phyloP scores from a whole-genome alignment of 2,797 vertebrate genomes.

The Ispidina lecontei region DNA sequence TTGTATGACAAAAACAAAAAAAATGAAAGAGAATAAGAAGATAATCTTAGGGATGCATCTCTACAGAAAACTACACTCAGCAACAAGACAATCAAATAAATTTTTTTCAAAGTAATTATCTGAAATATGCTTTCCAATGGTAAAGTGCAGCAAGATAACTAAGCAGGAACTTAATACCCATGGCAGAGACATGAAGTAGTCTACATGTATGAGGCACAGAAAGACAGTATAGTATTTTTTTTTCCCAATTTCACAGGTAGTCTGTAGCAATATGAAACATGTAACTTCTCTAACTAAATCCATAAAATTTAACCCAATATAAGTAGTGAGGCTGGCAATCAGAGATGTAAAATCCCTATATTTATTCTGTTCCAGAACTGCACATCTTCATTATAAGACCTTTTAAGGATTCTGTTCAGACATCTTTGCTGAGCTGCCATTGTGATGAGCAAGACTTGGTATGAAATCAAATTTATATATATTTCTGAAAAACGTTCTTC shows the following conservation, averaged over 20 bases:
- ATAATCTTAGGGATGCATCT: background rate
- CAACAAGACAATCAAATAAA: background rate
- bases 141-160: background rate
- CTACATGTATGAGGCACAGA: background rate
- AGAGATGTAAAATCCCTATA: background rate
- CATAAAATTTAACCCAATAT: background rate
- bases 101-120: background rate
- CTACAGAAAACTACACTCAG: background rate
- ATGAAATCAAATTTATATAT: background rate
- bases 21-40: background rate
- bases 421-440: background rate
- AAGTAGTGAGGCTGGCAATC: background rate
- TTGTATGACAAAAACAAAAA: background rate
- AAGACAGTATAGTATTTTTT: background rate
- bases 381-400: background rate
- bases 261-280: background rate
- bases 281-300: background rate
- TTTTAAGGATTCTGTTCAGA: background rate
- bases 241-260: background rate
- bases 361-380: constrained; percentile 21
- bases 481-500: background rate
- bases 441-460: background rate
- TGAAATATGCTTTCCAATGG: background rate
- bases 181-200: background rate
- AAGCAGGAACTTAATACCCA: background rate